These are phyloP conservation scores for Ectropis grisescens DNA, from an alignment of 1,140 invertebrate species.

Conservation along the genomic window DNA sequence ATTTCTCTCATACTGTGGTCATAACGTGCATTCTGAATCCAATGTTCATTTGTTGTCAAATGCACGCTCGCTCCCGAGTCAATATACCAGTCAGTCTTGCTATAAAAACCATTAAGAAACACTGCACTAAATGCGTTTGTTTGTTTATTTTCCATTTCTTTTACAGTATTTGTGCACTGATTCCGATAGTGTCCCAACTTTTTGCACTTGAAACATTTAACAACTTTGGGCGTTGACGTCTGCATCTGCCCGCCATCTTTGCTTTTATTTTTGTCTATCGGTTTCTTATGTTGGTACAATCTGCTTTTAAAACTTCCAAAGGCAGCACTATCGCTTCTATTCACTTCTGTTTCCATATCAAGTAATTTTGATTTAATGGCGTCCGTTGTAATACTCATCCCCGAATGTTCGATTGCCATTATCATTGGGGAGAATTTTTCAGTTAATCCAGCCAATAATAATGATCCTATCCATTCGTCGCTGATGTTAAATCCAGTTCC, in stretches of 20 bases:
- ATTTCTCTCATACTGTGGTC: conserved; percentile 21
- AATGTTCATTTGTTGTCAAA: conserved; percentile 13
- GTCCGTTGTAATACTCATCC: conserved; percentile 13
- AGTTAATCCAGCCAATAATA: conserved; percentile 35
- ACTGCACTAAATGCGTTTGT: not conserved
- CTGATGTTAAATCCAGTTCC: conserved; percentile 16
- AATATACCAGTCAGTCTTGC: not conserved
- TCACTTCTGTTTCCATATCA: conserved; percentile 10
- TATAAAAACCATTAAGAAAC: not conserved
- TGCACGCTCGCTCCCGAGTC: conserved; percentile 2
- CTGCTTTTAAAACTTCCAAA: conserved; percentile 12
- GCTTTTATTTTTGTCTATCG: not conserved
- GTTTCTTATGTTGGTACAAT: not conserved
- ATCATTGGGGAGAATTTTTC: conserved; percentile 38
- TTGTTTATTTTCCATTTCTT: not conserved
- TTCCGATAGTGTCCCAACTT: not conserved
- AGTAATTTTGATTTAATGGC: conserved; percentile 22
- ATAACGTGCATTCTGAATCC: conserved; percentile 7
- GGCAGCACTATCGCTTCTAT: conserved; percentile 7
- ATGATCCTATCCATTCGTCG: conserved; percentile 34
- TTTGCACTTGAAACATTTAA: not conserved
- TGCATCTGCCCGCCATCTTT: not conserved
- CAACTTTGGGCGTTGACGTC: not conserved
- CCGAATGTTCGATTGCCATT: not conserved
- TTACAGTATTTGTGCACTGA: not conserved